Percentiles rank a stretch among this genome's conserved stretches.
phyloP scores from a whole-genome alignment of 2,888 invertebrate genomes.

The Drosophila rellima region DNA sequence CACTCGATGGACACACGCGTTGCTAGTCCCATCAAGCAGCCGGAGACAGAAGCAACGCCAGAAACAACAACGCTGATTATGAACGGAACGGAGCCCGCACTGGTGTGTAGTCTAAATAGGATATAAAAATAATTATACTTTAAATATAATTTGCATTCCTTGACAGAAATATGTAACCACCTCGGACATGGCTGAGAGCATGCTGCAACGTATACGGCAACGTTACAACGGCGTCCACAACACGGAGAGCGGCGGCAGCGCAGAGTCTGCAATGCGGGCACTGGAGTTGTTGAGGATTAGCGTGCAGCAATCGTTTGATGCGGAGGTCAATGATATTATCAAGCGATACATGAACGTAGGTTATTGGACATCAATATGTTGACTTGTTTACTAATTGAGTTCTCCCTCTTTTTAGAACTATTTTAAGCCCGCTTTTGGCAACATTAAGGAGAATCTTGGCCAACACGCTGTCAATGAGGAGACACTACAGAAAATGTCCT shows the following conservation, averaged over 20 bases:
- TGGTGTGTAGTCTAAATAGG: constrained; percentile 41
- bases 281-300: constrained; percentile 88
- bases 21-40: constrained; percentile 66
- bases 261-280: constrained; percentile 86
- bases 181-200: constrained; percentile 84
- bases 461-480: constrained; percentile 87
- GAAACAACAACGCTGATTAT: constrained; percentile 23
- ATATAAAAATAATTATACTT: no score
- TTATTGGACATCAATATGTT: not conserved
- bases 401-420: constrained; percentile 86
- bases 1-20: constrained; percentile 84
- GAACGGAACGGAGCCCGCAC: constrained; percentile 46
- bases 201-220: constrained; percentile 82
- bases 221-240: constrained; percentile 78
- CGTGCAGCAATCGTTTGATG: constrained; percentile 88
- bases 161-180: constrained; percentile 83
- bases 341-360: constrained; percentile 88
- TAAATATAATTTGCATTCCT: not conserved
- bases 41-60: constrained; percentile 37
- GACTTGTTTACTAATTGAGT: not conserved
- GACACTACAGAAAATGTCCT: constrained; percentile 86
- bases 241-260: constrained; percentile 71
- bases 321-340: constrained; percentile 88
- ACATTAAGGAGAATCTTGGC: constrained; percentile 88
- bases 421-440: constrained; percentile 88